phyloP scores from a whole-genome alignment of 2,888 invertebrate genomes.

The Drosophila barbarae region DNA sequence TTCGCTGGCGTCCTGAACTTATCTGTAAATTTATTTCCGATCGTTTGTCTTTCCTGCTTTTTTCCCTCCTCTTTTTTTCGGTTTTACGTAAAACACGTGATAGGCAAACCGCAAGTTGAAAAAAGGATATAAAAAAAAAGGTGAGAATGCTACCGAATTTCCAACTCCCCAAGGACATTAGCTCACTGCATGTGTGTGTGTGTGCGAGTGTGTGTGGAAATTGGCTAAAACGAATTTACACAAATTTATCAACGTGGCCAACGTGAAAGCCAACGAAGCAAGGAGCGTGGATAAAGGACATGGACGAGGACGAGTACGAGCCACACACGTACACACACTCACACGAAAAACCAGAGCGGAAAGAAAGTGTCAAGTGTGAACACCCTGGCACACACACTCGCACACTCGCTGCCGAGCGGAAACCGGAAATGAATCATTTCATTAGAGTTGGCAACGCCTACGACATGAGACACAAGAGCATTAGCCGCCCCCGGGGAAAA shows the following conservation, averaged over 20 bases:
- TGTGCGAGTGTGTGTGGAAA: constrained; percentile 58
- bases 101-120: constrained; percentile 25
- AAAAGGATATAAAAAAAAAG: constrained; percentile 45
- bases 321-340: constrained; percentile 13
- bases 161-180: constrained; percentile 69
- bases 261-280: constrained; percentile 64
- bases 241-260: constrained; percentile 74
- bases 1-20: constrained; percentile 37
- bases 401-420: constrained; percentile 47
- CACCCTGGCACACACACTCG: constrained; percentile 20
- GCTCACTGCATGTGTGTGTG: constrained; percentile 23
- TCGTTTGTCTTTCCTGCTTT: constrained; percentile 49
- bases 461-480: constrained; percentile 65
- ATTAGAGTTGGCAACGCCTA: constrained; percentile 76
- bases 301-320: constrained; percentile 24
- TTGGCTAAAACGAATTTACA: constrained; percentile 76
- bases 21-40: constrained; percentile 63
- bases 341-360: constrained; percentile 44
- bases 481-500: constrained; percentile 23
- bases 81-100: constrained; percentile 9
- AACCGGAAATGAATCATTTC: constrained; percentile 79
- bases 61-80: constrained; percentile 16
- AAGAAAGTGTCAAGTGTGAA: constrained; percentile 73
- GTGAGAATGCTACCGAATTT: constrained; percentile 37
- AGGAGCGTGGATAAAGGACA: constrained; percentile 20